Percentiles rank a stretch among this genome's conserved stretches.
phyloP scores from a whole-genome alignment of 2,113 vertebrate species.

The Malurus alboscapulatus region DNA sequence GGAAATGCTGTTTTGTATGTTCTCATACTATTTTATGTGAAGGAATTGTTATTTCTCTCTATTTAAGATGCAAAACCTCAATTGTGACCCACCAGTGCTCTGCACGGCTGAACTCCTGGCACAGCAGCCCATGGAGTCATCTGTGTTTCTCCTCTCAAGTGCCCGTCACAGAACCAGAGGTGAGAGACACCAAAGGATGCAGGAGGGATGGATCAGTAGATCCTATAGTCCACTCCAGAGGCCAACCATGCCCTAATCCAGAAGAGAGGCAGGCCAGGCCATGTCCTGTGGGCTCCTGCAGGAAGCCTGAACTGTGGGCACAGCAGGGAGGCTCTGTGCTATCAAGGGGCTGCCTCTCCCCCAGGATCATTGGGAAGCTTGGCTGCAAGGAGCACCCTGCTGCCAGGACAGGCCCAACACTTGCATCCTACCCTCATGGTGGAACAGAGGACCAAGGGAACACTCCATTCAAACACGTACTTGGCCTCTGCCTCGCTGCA shows the following conservation, averaged over 20 bases:
- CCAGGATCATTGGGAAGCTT: rapidly evolving
- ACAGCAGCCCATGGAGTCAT: background rate
- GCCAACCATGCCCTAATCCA: background rate
- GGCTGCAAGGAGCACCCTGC: rapidly evolving
- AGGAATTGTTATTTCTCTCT: background rate
- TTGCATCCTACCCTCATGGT: rapidly evolving
- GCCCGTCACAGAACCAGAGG: background rate
- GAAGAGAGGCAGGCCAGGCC: background rate
- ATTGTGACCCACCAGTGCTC: rapidly evolving
- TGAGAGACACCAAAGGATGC: background rate
- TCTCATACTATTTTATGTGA: background rate
- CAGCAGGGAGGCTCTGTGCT: background rate
- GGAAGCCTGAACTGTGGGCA: background rate
- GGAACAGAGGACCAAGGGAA: rapidly evolving
- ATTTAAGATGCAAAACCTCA: background rate
- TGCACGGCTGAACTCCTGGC: rapidly evolving
- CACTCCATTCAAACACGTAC: background rate
- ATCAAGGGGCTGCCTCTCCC: background rate
- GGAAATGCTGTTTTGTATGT: background rate
- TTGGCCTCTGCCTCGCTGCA: background rate
- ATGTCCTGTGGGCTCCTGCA: rapidly evolving
- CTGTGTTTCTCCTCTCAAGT: background rate
- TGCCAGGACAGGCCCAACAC: background rate
- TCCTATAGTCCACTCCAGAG: background rate
- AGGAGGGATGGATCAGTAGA: background rate